These are phyloP conservation scores for Girardinichthys multiradiatus DNA, from an alignment of 2,113 vertebrate genomes.

Conservation along the genomic window DNA sequence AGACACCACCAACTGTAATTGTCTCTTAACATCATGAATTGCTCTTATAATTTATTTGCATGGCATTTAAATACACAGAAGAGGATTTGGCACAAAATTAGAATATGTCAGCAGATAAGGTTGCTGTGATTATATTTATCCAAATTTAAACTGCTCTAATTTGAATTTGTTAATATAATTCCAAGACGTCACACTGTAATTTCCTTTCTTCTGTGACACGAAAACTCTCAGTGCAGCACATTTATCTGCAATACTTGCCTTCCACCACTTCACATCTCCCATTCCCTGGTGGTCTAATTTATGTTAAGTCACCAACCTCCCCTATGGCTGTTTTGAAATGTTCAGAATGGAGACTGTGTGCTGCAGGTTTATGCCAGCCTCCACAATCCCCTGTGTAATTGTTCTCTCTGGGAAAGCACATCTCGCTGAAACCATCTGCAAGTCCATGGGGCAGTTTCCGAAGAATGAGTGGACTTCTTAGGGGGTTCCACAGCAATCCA, in stretches of 20 bases:
- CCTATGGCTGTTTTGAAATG: conserved; percentile 85
- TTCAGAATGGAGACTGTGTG: conserved; percentile 80
- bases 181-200: conserved; percentile 43
- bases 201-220: conserved; percentile 35
- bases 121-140: conserved; percentile 21
- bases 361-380: conserved; percentile 76
- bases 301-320: conserved; percentile 87
- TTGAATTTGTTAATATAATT: conserved; percentile 35
- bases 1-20: conserved; percentile 60
- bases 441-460: conserved; percentile 83
- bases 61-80: conserved; percentile 37
- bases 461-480: conserved; percentile 83
- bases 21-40: conserved; percentile 65
- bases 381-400: conserved; percentile 83
- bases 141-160: conserved; percentile 46
- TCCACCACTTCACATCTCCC: conserved; percentile 78
- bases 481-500: conserved; percentile 80
- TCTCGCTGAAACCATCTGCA: conserved; percentile 84
- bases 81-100: background rate
- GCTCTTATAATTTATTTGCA: conserved; percentile 41
- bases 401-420: conserved; percentile 84
- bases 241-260: conserved; percentile 79
- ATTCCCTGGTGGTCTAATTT: conserved; percentile 88
- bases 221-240: conserved; percentile 56
- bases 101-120: conserved; percentile 18